Evolutionary conservation across 2,113 vertebrate genomes (phyloP).

Genomic region (Oncorhynchus nerka): DNA sequence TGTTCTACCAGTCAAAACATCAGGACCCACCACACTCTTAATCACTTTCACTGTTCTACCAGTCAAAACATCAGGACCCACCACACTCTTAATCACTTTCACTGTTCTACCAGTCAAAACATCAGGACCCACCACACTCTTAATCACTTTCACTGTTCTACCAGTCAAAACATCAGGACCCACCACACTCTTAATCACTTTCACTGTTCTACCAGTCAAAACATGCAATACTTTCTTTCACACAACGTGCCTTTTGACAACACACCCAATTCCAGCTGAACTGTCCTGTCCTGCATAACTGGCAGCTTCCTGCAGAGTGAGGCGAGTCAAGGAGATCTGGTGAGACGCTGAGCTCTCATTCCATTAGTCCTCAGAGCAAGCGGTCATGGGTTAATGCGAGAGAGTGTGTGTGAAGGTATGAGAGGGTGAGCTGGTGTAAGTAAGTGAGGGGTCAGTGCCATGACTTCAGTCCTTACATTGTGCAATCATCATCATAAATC

Average conservation of each 20-base stretch:
- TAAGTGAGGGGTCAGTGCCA: too few relatives aligned
- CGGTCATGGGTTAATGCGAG: not conserved
- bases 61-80: not conserved
- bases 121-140: not conserved
- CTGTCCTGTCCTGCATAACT: not conserved
- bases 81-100: not conserved
- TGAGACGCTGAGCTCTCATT: not conserved
- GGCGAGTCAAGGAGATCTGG: not conserved
- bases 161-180: too few relatives aligned
- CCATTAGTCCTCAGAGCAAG: not conserved
- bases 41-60: not conserved
- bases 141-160: not conserved
- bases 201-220: not conserved
- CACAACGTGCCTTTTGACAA: not conserved
- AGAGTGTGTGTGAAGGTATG: not conserved
- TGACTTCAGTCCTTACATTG: too few relatives aligned
- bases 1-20: too few relatives aligned
- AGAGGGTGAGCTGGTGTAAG: not conserved
- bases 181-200: too few relatives aligned
- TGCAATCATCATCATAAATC: too few relatives aligned
- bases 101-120: too few relatives aligned
- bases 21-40: not conserved
- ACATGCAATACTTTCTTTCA: not conserved
- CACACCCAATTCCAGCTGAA: not conserved
- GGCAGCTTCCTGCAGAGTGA: not conserved